Conservation (phyloP, 2,888 invertebrate genomes). For the Ormyrus nitidulus region DNA sequence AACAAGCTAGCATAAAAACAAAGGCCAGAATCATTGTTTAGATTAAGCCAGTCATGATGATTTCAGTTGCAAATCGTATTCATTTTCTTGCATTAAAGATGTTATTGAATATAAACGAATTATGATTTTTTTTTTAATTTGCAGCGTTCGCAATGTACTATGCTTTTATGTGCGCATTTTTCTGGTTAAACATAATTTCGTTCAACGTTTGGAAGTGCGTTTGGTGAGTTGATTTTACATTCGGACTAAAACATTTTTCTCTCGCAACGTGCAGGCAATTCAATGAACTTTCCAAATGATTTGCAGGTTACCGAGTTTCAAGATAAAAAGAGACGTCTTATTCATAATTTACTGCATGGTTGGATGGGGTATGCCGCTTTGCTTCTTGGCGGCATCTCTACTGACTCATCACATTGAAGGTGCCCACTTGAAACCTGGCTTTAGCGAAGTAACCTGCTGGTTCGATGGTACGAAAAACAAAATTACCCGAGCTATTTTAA, state of each 20-base stretch:
- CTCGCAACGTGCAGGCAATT: not conserved
- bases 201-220: constrained; percentile 82
- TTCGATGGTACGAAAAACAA: constrained; percentile 77
- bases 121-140: constrained; percentile 58
- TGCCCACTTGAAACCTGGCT: constrained; percentile 78
- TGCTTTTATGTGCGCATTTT: constrained; percentile 83
- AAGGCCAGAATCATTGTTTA: too few species aligned
- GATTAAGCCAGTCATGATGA: too few species aligned
- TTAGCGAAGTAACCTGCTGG: constrained; percentile 81
- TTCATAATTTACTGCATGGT: constrained; percentile 78
- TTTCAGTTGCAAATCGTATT: too few species aligned
- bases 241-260: too few species aligned
- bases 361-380: constrained; percentile 79
- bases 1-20: too few species aligned
- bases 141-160: constrained; percentile 79
- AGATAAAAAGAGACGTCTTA: constrained; percentile 77
- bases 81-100: too few species aligned
- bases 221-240: constrained; percentile 77
- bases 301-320: constrained; percentile 69
- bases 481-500: not conserved
- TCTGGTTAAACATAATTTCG: constrained; percentile 83
- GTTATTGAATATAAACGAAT: too few species aligned
- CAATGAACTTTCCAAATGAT: not conserved
- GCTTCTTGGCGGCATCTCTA: constrained; percentile 77
- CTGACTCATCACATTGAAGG: constrained; percentile 78